phyloP scores from a whole-genome alignment of 2,113 vertebrate genomes.

The Dipodomys merriami region DNA sequence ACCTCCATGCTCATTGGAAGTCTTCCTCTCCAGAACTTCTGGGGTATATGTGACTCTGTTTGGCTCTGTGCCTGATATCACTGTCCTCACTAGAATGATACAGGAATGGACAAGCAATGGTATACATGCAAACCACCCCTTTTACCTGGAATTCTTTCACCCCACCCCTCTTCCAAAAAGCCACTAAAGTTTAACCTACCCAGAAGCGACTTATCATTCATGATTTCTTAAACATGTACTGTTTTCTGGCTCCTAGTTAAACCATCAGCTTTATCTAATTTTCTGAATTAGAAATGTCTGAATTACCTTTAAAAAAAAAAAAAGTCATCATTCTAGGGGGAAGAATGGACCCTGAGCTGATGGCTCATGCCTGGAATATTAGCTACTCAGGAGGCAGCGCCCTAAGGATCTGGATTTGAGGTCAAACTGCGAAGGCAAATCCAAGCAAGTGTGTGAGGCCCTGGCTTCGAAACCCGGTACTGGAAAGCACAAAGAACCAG shows the following conservation, averaged over 20 bases:
- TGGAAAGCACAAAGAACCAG: too few species aligned
- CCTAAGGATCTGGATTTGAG: too few species aligned
- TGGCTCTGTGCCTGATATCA: neutral
- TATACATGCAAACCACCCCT: neutral
- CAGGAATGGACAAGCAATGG: neutral
- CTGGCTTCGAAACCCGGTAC: too few species aligned
- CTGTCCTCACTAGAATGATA: neutral
- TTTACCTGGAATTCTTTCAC: neutral
- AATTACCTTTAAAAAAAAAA: neutral
- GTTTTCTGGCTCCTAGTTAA: constrained; percentile 11
- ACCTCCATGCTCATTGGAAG: fast-evolving
- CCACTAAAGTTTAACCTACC: neutral
- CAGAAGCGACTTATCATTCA: neutral
- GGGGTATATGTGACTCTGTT: fast-evolving
- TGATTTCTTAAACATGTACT: neutral
- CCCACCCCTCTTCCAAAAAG: neutral
- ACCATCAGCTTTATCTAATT: neutral
- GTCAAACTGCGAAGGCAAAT: too few species aligned
- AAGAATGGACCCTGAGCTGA: too few species aligned
- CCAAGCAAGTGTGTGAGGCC: too few species aligned
- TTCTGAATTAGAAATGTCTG: constrained; percentile 11
- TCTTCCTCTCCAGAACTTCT: neutral
- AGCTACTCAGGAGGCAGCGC: too few species aligned
- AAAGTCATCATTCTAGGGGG: constrained; percentile 1
- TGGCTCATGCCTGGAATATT: too few species aligned